These are phyloP conservation scores for Psittacula cyanocephala DNA, from an alignment of 2,113 vertebrate genomes.

Conservation along the genomic window DNA sequence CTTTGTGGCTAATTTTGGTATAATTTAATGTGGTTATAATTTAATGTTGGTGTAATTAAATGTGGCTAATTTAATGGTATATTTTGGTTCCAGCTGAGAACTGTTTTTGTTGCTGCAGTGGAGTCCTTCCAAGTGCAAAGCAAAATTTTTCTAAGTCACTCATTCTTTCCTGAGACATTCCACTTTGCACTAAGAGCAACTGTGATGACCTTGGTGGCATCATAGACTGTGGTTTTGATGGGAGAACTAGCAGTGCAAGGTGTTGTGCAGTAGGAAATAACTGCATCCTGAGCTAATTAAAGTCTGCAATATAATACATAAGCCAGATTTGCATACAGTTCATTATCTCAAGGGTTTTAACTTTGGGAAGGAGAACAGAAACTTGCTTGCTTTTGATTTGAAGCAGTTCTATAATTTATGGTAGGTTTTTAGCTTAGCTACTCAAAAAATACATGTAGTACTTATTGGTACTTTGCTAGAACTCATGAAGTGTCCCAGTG, in stretches of 20 bases:
- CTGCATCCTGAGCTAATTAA: neutral
- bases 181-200: neutral
- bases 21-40: no score
- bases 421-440: neutral
- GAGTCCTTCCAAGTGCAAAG: neutral
- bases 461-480: neutral
- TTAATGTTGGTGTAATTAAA: no score
- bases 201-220: neutral
- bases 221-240: neutral
- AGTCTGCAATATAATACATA: neutral
- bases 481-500: neutral
- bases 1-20: neutral
- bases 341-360: neutral
- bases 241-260: neutral
- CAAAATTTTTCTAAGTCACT: neutral
- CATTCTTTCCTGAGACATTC: neutral
- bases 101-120: neutral
- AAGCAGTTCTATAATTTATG: neutral
- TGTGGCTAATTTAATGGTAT: no score
- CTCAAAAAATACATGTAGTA: neutral
- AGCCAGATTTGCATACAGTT: neutral
- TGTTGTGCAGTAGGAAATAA: neutral
- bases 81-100: neutral
- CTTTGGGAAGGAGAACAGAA: neutral
- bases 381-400: neutral